Conservation (phyloP, 2,113 vertebrate species). For the Phalacrocorax aristotelis region DNA sequence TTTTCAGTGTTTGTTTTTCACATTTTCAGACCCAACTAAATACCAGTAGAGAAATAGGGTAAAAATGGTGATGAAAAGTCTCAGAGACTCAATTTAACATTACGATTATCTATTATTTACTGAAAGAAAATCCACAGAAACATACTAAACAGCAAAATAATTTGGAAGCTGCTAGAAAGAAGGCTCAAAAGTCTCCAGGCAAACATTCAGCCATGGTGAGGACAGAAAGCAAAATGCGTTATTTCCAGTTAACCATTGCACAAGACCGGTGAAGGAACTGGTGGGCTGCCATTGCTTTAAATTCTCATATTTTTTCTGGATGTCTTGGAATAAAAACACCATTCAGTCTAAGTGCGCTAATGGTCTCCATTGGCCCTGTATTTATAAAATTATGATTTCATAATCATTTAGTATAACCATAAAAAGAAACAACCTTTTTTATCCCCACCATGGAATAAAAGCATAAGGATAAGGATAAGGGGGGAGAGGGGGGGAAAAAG, state of each 20-base stretch:
- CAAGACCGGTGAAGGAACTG: background rate
- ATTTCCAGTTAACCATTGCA: background rate
- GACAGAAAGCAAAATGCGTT: background rate
- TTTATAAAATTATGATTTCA: background rate
- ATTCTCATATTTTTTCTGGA: background rate
- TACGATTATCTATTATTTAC: background rate
- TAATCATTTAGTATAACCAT: background rate
- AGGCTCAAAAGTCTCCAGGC: background rate
- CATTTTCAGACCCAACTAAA: background rate
- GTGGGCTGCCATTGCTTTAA: background rate
- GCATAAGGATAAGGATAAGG: background rate
- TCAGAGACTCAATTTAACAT: background rate
- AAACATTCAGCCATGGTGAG: background rate
- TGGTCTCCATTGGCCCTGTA: fast-evolving
- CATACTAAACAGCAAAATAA: background rate
- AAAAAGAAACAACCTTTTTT: background rate
- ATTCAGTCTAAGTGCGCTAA: background rate
- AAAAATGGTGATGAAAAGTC: background rate
- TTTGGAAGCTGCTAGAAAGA: background rate
- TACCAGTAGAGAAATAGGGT: background rate
- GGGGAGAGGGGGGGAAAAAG: no score
- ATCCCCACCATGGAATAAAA: background rate
- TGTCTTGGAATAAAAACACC: background rate
- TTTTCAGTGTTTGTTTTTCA: background rate
- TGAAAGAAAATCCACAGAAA: background rate